Evolutionary conservation across 2,797 vertebrate genomes (phyloP).

Genomic region (Myotis myotis): DNA sequence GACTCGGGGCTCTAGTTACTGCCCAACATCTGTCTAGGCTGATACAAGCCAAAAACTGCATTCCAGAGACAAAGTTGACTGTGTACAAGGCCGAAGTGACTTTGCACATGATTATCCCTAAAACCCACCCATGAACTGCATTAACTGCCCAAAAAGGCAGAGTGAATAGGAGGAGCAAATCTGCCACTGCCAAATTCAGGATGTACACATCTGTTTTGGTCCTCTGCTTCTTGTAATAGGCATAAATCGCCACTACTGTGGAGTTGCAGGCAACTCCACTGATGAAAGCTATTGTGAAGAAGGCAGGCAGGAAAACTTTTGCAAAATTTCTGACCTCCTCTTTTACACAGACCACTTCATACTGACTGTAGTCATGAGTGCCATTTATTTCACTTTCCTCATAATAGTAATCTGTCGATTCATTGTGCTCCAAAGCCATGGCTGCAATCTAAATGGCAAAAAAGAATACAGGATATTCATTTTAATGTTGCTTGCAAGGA

Average conservation of each 20-base stretch:
- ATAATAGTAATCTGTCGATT: conserved; percentile 80
- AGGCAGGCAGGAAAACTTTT: conserved; percentile 89
- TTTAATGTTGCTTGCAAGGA: not conserved
- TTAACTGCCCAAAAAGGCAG: conserved; percentile 95
- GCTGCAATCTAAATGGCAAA: conserved; percentile 61
- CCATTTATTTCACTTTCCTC: conserved; percentile 74
- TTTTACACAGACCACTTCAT: conserved; percentile 91
- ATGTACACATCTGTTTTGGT: conserved; percentile 94
- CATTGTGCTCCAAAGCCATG: conserved; percentile 75
- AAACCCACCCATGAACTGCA: conserved; percentile 86
- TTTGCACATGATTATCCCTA: conserved; percentile 89
- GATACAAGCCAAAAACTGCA: conserved; percentile 94
- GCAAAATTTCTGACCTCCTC: conserved; percentile 90
- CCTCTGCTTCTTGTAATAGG: conserved; percentile 88
- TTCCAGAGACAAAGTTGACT: conserved; percentile 93
- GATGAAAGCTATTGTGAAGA: conserved; percentile 90
- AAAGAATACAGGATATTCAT: not conserved
- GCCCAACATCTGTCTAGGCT: conserved; percentile 92
- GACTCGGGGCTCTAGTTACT: conserved; percentile 62
- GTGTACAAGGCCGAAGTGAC: conserved; percentile 90
- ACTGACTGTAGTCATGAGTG: conserved; percentile 83
- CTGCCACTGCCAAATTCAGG: conserved; percentile 92
- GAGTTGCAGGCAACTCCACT: conserved; percentile 92
- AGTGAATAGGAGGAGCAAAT: conserved; percentile 92
- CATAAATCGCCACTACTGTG: conserved; percentile 90